Evolutionary conservation across 2,888 invertebrate species (phyloP), one percentile per base, ranked within the genome.

Genomic region (Hemaris fuciformis): DNA sequence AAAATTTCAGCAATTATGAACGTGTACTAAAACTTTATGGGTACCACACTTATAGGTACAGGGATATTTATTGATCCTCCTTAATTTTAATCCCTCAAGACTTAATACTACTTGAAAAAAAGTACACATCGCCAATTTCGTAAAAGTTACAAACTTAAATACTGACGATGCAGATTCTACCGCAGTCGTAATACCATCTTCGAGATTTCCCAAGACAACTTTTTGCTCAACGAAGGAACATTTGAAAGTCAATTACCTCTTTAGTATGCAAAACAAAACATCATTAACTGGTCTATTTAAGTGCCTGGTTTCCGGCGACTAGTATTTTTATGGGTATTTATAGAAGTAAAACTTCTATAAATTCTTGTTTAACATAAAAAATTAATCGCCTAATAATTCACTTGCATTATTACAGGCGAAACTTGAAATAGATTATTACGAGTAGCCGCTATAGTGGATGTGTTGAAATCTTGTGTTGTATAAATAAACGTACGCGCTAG

Each of bases 401-500:
- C 53, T 18, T 0, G 18, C 31, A 53, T 31, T 31, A 20, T 53
- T 53, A 31, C 38, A 38, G 27, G 8, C 45, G 23, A 25, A 48
- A 25, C 53, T 53, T 53, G 18, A 53, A 53, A 53, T 53, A 53
- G 31, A 20, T 53, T 43, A 43, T 43, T 53, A 53, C 27, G 5
- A 53, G 53, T 53, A 53, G 53, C 27, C 53, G 15, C 7, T 48
- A 25, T 53, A 27, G 53, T 53, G 27, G 23, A 53, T 31, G 53
- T 53, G 27, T 53, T 53, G 53, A 53, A 53, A 20, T 27, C 27
- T 53, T 15, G 53, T 18, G 43, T 53, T 53, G 53, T 53, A 31
- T 53, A 53, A 53, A 53, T 53, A 53, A 53, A 53, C 53, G 18
- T 8, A 53, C 31, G 53, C 53, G 53, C 27, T 15, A 31, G 53